Base-by-base conservation (phyloP, 2,113 vertebrate species). In the Camelus bactrianus region DNA sequence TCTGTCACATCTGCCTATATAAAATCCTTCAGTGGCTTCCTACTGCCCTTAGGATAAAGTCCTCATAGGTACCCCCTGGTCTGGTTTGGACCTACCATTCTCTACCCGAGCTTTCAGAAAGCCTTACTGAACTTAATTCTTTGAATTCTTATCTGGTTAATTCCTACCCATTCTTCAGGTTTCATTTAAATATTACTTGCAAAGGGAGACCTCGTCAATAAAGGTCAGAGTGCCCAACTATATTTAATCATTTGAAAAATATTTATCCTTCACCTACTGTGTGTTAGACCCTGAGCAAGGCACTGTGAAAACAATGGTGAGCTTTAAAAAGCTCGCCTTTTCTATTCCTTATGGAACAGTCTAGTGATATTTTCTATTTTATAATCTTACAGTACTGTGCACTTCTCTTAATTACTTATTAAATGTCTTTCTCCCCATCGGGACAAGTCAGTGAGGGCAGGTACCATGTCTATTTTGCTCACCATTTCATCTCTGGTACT, bases 121-220 rank as follows among this genome's bases (percentile, higher is more conserved):
- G 6, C 56, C 35, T 80, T 79, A 89, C 14, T 83, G 16, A 89
- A 96, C 48, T 86, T 94, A 81, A 86, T 60, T 93, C 52, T 87
- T 60, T 95, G 58, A 92, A 58, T 28, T 83, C 62, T 58, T 72
- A 75, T 46, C 30, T 72, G 65, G 50, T 80, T 85, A 93, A 82
- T 77, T 70, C 73, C 79, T 90, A 75, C 24, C 67, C 58, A 72
- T 86, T 92, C 88, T 95, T 91, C 80, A 86, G 64, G 16, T 75
- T 89, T 92, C 65, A 89, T 13, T 94, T 60, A 97, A 70, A 67
- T 77, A 93, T 32, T 42, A 84, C 38, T 84, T 93, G 91, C 32
- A 93, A 95, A 92, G n/a, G 17, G 38, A 88, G 38, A 14, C 6
- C 70, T 84, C 38, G 92, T 87, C 58, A 92, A 35, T 58, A 73